Base-by-base conservation (phyloP, 2,113 vertebrate genomes). In the Ophiodon elongatus region DNA sequence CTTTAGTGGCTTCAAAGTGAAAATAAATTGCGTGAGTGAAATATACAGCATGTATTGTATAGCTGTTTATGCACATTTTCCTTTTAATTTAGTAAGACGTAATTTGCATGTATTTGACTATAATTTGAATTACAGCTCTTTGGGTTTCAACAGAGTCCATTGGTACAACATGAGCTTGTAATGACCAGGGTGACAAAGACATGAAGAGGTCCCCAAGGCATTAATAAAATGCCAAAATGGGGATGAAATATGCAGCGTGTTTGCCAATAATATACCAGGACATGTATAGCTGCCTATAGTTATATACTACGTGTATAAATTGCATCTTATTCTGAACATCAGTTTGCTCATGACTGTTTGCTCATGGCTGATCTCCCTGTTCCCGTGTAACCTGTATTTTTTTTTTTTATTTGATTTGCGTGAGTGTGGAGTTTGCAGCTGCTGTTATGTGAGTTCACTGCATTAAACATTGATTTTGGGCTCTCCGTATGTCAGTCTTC, bases 401-500 rank as follows among this genome's bases (percentile, higher is more conserved):
- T 1, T 37, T 35, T 21, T 45, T 15, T 1, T 37, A 39, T 13
- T 39, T 11, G 37, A 6, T 14, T 8, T 23, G 33, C 9, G 9
- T 37, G 33, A n/a, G 59, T 33, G 8, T 62, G 1, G 45, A 6
- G 50, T 52, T 9, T 60, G 59, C 62, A n/a, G 21, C 35, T 57
- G 14, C 23, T 54, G n/a, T 54, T n/a, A 2, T 72, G 31, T 41
- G 25, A 43, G 33, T 72, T 47, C 4, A 2, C 21, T 65, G 59
- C 17, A 6, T 43, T 27, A 72, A 25, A 70, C 4, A 11, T 45
- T 62, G 15, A 23, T 43, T 17, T 69, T 15, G 0, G 4, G 78
- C 1, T 78, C 39, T 66, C 39, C 27, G 11, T 1, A 0, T 45
- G 29, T 60, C 78, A 99, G 98, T 98, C 8, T 99, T 99, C 91